A percentile compares a stretch with the other conserved stretches of the same genome.
Conservation (phyloP, 2,797 vertebrate genomes). For the Takifugu rubripes region DNA sequence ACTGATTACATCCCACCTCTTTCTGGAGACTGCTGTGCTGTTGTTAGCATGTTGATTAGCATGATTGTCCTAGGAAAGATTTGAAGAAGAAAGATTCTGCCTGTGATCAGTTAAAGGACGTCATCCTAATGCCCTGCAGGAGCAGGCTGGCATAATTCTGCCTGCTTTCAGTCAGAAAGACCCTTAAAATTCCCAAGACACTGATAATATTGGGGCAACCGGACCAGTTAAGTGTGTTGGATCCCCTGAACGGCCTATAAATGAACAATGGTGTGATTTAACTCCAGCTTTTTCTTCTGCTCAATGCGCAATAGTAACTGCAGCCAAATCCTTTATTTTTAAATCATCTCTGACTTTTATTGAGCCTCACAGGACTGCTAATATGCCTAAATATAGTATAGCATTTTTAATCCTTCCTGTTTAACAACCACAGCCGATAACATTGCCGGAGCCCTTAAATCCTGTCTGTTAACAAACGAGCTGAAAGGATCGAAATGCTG, state of each 20-base stretch:
- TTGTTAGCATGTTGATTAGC: too few species aligned
- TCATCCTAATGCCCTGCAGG: too few species aligned
- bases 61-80: too few species aligned
- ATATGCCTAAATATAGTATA: neutral
- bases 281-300: too few species aligned
- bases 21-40: too few species aligned
- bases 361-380: conserved; percentile 1
- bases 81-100: too few species aligned
- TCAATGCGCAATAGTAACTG: neutral
- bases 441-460: neutral
- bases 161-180: neutral
- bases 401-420: neutral
- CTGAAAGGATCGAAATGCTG: neutral
- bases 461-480: conserved; percentile 3
- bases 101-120: too few species aligned
- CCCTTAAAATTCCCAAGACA: neutral
- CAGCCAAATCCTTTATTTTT: neutral
- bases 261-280: neutral
- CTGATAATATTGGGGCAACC: neutral
- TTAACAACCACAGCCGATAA: conserved; percentile 7
- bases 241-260: neutral
- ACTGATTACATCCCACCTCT: too few species aligned
- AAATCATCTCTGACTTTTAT: neutral
- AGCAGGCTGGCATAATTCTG: too few species aligned
- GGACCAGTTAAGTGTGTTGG: neutral